Conservation (phyloP, 2,113 vertebrate genomes). For the Mobula birostris region DNA sequence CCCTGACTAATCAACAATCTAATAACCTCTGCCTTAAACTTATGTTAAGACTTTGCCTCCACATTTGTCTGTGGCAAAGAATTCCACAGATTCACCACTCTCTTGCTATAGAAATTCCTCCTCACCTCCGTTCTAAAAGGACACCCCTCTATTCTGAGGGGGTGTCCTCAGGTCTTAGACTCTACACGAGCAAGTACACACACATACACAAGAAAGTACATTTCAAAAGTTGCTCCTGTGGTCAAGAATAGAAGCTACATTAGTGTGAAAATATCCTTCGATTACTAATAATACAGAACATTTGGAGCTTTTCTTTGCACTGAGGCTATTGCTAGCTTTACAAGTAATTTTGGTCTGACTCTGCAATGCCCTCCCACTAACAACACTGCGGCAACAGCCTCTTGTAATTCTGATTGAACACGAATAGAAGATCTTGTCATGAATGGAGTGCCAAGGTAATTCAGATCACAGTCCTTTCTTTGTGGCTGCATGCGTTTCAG, state of each 20-base stretch:
- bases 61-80: too few species aligned
- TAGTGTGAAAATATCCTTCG: background rate
- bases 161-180: too few species aligned
- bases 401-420: constrained; percentile 15
- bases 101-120: too few species aligned
- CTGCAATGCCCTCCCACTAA: constrained; percentile 5
- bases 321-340: background rate
- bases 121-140: too few species aligned
- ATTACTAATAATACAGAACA: background rate
- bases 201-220: background rate
- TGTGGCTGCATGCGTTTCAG: constrained; percentile 23
- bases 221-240: background rate
- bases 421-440: constrained; percentile 15
- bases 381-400: constrained; percentile 14
- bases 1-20: too few species aligned
- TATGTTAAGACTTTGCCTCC: too few species aligned
- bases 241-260: background rate
- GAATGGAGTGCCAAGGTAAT: constrained; percentile 19
- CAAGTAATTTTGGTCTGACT: background rate
- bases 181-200: background rate
- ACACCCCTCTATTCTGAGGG: too few species aligned
- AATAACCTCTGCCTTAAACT: too few species aligned
- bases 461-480: constrained; percentile 31
- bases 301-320: background rate
- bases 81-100: too few species aligned